Percentiles rank a stretch among this genome's conserved stretches.
Evolutionary conservation across 2,888 invertebrate species (phyloP).

Genomic region (Epinotia demarniana): DNA sequence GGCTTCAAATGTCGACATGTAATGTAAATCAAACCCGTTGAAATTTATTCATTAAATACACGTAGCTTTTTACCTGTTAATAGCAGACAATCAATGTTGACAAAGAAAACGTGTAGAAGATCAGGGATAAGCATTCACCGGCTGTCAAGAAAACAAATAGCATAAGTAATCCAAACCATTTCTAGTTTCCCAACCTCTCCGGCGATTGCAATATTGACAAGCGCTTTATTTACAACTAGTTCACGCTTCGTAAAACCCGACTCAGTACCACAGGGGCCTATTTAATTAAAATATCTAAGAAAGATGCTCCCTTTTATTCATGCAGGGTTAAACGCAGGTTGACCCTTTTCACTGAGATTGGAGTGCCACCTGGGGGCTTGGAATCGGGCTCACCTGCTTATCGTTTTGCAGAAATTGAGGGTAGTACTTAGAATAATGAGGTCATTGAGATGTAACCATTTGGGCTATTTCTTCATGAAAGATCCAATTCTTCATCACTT

Average conservation of each 20-base stretch:
- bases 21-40: no score
- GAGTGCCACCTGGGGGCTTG: constrained; percentile 33
- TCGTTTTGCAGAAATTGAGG: constrained; percentile 21
- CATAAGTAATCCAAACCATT: not conserved
- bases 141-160: not conserved
- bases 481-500: not conserved
- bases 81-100: not conserved
- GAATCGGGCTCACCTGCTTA: constrained; percentile 20
- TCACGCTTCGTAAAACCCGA: constrained; percentile 1
- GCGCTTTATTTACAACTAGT: constrained; percentile 20
- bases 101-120: not conserved
- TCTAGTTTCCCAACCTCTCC: not conserved
- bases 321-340: constrained; percentile 9
- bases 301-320: constrained; percentile 1
- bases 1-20: no score
- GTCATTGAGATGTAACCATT: constrained; percentile 2
- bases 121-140: not conserved
- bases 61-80: no score
- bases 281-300: not conserved
- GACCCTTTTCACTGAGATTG: constrained; percentile 40
- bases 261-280: not conserved
- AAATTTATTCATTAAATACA: no score
- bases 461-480: not conserved
- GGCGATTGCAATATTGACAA: constrained; percentile 27
- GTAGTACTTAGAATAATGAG: constrained; percentile 14